Conservation (phyloP, 2,888 invertebrate species). For the Cyrtodaria siliqua region DNA sequence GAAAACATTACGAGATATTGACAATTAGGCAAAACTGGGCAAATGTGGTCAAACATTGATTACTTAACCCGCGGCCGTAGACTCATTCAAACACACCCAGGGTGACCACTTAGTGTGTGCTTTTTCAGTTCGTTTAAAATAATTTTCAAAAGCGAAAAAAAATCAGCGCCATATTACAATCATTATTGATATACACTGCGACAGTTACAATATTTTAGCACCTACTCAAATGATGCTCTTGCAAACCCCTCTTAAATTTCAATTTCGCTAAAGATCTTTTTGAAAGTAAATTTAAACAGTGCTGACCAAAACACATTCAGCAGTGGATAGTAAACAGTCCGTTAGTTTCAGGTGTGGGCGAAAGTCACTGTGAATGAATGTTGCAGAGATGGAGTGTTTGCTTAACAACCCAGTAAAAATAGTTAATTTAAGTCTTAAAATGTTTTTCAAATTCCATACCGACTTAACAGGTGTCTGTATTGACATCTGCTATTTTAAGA, state of each 20-base stretch:
- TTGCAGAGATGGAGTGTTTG: constrained; percentile 8
- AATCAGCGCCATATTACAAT: too few species aligned
- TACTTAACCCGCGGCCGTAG: constrained; percentile 48
- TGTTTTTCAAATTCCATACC: too few species aligned
- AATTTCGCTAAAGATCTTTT: neutral
- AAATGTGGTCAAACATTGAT: constrained; percentile 62
- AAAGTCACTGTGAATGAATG: neutral
- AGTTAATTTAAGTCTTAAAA: neutral
- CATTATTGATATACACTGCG: too few species aligned
- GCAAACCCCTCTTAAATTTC: neutral
- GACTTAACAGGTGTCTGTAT: too few species aligned
- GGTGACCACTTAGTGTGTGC: constrained; percentile 1
- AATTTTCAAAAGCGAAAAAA: too few species aligned
- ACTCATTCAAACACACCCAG: constrained; percentile 13
- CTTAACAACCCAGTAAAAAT: neutral
- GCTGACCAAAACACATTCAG: neutral
- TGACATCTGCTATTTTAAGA: too few species aligned
- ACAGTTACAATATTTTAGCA: neutral
- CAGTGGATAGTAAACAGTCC: neutral
- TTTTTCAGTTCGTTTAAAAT: too few species aligned
- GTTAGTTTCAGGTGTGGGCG: neutral
- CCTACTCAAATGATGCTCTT: neutral
- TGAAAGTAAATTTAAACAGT: constrained; percentile 6
- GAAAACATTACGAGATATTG: constrained; percentile 66
- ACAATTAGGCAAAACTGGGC: constrained; percentile 59